These are phyloP conservation scores for Gryon sp. DNA, from an alignment of 1,140 invertebrate species.

Conservation along the genomic window DNA sequence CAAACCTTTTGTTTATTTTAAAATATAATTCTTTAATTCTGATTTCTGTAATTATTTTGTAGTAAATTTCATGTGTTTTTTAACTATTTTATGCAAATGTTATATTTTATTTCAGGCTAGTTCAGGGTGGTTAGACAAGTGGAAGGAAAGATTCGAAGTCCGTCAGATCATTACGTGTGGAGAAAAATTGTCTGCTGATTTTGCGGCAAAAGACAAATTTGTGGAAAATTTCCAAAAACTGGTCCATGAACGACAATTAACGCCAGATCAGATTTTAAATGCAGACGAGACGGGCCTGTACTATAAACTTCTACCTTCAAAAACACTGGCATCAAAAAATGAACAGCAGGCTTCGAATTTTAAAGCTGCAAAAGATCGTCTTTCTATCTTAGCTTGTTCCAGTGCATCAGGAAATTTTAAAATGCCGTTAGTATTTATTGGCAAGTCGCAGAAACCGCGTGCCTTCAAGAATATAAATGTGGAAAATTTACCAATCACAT, in stretches of 20 bases:
- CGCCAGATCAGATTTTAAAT: constrained; percentile 2
- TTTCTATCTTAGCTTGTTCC: constrained; percentile 5
- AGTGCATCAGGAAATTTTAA: neutral
- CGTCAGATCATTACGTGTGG: neutral
- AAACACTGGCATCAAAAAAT: neutral
- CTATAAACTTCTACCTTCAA: constrained; percentile 1
- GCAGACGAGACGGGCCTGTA: constrained; percentile 8
- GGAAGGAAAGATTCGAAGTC: constrained; percentile 7
- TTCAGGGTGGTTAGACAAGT: constrained; percentile 3
- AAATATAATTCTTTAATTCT: too few species aligned
- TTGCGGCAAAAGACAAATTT: neutral
- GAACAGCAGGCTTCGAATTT: neutral
- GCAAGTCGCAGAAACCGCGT: constrained; percentile 7
- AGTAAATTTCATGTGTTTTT: too few species aligned
- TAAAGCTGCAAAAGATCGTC: neutral
- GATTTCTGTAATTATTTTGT: too few species aligned
- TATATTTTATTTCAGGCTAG: too few species aligned
- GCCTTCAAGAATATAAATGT: constrained; percentile 14
- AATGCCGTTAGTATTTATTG: constrained; percentile 9
- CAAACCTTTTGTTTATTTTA: too few species aligned
- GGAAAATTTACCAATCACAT: neutral
- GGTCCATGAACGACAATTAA: neutral
- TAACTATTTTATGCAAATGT: too few species aligned
- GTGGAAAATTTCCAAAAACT: neutral
- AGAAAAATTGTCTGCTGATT: constrained; percentile 4